Percentiles rank a stretch among this genome's conserved stretches.
Conservation (phyloP, 2,888 invertebrate species). For the Stenotaenia linearis region DNA sequence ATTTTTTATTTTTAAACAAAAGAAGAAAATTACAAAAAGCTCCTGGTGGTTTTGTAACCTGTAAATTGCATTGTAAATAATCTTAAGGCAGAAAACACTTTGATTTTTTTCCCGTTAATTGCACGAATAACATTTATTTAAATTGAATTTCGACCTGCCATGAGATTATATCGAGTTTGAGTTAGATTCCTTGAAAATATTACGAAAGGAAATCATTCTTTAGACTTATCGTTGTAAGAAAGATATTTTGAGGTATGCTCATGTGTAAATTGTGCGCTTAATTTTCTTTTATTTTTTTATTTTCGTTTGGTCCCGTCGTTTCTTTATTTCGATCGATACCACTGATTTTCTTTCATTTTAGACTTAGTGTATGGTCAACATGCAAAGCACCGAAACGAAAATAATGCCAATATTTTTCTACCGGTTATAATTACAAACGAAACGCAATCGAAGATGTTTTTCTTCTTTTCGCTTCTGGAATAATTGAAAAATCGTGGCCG, state of each 20-base stretch:
- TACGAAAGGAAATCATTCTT: too few relatives aligned
- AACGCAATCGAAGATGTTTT: background rate
- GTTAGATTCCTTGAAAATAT: background rate
- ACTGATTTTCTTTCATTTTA: background rate
- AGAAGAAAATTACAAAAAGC: background rate
- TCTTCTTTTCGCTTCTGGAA: background rate
- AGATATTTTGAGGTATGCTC: background rate
- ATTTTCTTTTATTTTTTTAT: background rate
- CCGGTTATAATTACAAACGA: background rate
- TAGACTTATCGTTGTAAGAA: background rate
- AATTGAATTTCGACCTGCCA: background rate
- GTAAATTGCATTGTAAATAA: background rate
- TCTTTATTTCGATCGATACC: background rate
- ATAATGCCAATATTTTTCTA: background rate
- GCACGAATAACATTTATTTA: background rate
- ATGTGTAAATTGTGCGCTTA: background rate
- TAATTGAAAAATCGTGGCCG: background rate
- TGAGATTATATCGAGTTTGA: background rate
- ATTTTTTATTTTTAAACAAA: background rate
- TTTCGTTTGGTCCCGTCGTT: background rate
- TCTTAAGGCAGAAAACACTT: background rate
- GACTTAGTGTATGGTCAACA: background rate
- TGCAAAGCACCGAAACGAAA: background rate
- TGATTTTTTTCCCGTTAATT: background rate
- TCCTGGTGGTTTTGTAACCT: background rate